phyloP scores from a whole-genome alignment of 37 sponge, comb jelly and placozoan genomes.

The Chondrosia reniformis region DNA sequence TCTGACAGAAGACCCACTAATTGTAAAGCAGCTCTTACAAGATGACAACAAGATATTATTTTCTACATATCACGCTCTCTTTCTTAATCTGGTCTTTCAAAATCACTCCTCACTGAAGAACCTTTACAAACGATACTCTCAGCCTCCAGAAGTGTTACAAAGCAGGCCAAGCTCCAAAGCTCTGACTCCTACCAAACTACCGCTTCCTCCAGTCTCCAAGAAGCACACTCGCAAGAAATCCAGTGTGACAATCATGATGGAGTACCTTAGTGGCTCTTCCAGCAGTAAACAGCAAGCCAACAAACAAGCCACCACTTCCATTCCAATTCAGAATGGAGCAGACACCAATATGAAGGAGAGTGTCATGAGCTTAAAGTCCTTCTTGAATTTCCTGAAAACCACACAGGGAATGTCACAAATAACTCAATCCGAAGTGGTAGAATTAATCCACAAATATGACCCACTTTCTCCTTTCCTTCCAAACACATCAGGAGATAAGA shows the following conservation, averaged over 20 bases:
- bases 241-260: slow-evolving; percentile 10
- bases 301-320: neutral
- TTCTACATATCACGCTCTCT: neutral
- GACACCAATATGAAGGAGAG: neutral
- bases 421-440: slow-evolving; percentile 2
- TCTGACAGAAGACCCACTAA: neutral
- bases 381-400: slow-evolving; percentile 24
- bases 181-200: neutral
- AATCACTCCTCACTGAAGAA: neutral
- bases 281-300: neutral
- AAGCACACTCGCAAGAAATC: slow-evolving; percentile 7
- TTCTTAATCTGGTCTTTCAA: neutral
- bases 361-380: slow-evolving; percentile 31
- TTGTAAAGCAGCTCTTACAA: neutral
- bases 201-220: neutral
- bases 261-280: slow-evolving; percentile 6
- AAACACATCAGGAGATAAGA: neutral
- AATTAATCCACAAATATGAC: slow-evolving; percentile 29
- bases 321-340: neutral
- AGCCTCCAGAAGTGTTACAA: too few species aligned
- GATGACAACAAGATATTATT: neutral
- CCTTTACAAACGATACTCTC: neutral
- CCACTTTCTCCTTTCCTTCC: neutral
- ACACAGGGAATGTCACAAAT: slow-evolving; percentile 13
- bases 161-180: too few species aligned